Conservation (phyloP, 2,888 invertebrate species). For the Drosophila sordidapex region DNA sequence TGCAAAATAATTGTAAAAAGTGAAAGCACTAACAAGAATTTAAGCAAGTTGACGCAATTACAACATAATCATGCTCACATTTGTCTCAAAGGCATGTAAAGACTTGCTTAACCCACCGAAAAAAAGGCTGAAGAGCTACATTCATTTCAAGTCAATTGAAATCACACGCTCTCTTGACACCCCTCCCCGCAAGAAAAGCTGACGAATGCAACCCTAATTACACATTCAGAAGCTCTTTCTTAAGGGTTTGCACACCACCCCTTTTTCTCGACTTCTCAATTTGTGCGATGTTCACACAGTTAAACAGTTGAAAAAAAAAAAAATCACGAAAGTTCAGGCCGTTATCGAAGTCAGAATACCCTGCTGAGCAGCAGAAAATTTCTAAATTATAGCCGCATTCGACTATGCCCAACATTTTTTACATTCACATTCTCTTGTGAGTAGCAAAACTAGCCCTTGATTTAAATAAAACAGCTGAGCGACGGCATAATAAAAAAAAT, state of each 20-base stretch:
- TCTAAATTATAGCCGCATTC: background rate
- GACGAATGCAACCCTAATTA: constrained; percentile 70
- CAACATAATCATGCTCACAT: background rate
- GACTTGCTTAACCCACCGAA: background rate
- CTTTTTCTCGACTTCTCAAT: constrained; percentile 5
- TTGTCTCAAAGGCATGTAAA: background rate
- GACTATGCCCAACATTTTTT: background rate
- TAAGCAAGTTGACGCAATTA: background rate
- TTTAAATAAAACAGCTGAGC: background rate
- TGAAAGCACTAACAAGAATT: background rate
- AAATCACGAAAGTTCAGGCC: background rate
- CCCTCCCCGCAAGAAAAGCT: constrained; percentile 17
- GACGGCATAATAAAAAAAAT: background rate
- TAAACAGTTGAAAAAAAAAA: background rate
- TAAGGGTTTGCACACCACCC: constrained; percentile 13
- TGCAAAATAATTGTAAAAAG: constrained; percentile 2
- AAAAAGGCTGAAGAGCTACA: background rate
- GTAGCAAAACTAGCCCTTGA: background rate
- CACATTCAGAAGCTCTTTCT: constrained; percentile 31
- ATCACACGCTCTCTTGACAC: constrained; percentile 48
- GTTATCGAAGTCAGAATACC: constrained; percentile 7
- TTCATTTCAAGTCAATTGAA: constrained; percentile 11
- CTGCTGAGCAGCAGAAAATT: background rate
- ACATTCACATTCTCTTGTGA: background rate
- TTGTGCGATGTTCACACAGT: constrained; percentile 9